Conservation (phyloP, 2,113 vertebrate species). For the Microtus ochrogaster region DNA sequence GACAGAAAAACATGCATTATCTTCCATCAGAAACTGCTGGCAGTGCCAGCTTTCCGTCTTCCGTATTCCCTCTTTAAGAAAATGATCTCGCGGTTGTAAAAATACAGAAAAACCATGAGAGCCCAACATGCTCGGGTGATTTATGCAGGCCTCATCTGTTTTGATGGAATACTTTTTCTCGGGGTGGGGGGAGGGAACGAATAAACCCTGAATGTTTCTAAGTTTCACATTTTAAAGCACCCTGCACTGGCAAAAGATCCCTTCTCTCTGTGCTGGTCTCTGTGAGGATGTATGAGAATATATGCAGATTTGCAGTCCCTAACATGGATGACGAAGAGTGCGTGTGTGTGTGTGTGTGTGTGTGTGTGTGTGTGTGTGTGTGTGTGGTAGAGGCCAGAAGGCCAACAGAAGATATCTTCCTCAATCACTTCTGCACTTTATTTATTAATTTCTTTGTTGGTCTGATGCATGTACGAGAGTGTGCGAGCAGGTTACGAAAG, state of each 20-base stretch:
- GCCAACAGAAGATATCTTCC: not conserved
- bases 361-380: not conserved
- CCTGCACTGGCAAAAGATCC: not conserved
- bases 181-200: rapidly evolving
- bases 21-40: not conserved
- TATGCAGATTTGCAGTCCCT: rapidly evolving
- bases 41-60: not conserved
- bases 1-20: constrained; percentile 29
- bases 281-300: not conserved
- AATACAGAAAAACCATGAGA: constrained; percentile 1
- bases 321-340: not conserved
- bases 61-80: not conserved
- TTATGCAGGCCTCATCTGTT: not conserved
- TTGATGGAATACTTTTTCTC: not conserved
- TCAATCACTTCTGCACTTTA: not conserved
- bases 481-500: not conserved
- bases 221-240: not conserved
- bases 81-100: not conserved
- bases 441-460: not conserved
- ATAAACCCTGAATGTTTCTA: constrained; percentile 17
- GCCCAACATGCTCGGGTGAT: not conserved
- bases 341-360: not conserved
- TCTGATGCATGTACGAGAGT: not conserved
- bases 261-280: not conserved
- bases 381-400: not conserved